A percentile compares a stretch with the other conserved stretches of the same genome.
phyloP scores from a whole-genome alignment of 2,888 invertebrate species.

The Acholoe squamosa region DNA sequence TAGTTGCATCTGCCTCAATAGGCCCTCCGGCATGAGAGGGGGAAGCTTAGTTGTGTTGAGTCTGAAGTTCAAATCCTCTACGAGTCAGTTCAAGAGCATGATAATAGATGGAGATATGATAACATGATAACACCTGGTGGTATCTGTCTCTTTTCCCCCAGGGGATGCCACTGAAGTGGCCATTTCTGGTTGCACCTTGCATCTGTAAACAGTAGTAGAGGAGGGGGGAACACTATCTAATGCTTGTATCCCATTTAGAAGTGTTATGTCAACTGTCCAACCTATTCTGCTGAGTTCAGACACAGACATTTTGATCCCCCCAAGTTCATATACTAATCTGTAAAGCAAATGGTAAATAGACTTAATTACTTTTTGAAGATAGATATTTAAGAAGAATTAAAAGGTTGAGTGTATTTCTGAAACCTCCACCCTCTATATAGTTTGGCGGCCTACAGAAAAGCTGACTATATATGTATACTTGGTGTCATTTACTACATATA shows the following conservation, averaged over 20 bases:
- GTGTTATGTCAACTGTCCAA: constrained; percentile 30
- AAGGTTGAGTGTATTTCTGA: constrained; percentile 7
- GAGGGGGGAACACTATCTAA: neutral
- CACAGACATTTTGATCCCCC: neutral
- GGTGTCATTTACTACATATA: constrained; percentile 37
- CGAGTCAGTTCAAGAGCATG: too few relatives aligned
- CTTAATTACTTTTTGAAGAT: neutral
- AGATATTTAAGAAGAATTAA: constrained; percentile 11
- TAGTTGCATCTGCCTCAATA: neutral
- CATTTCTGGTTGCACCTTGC: neutral
- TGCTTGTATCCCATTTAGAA: neutral
- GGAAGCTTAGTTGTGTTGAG: neutral
- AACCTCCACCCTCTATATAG: constrained; percentile 14
- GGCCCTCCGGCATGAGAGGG: neutral
- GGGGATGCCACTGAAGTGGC: neutral
- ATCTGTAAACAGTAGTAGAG: neutral
- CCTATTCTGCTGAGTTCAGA: constrained; percentile 48
- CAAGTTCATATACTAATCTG: neutral
- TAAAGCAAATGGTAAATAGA: constrained; percentile 38
- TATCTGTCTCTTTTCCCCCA: neutral
- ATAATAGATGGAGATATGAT: too few relatives aligned
- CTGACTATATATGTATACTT: constrained; percentile 53
- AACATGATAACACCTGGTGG: constrained; percentile 9
- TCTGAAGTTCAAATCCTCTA: neutral
- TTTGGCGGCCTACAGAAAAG: constrained; percentile 17